Percentiles rank a stretch among this genome's conserved stretches.
Conservation (phyloP, 2,113 vertebrate species). For the Microcebus jonahi region DNA sequence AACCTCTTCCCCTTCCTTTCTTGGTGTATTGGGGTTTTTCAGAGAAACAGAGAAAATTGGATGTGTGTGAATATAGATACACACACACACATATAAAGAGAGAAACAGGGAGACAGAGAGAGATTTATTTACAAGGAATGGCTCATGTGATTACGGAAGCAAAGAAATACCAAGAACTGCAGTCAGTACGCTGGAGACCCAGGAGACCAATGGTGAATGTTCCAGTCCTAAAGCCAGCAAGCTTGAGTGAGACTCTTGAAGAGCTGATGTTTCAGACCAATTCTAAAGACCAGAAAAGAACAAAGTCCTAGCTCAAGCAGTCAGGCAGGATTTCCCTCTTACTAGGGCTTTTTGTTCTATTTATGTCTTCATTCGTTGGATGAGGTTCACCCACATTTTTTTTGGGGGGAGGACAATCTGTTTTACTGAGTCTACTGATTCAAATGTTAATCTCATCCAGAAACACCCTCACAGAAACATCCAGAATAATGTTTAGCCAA, state of each 20-base stretch:
- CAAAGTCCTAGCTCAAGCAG: background rate
- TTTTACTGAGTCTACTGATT: background rate
- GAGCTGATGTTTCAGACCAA: background rate
- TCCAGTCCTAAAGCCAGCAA: background rate
- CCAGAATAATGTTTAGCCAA: background rate
- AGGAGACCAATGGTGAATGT: background rate
- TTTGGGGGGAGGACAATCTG: background rate
- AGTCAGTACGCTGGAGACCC: background rate
- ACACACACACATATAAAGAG: too few species aligned
- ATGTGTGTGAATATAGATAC: background rate
- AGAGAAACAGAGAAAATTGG: background rate
- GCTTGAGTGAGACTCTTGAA: background rate
- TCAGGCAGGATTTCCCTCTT: background rate
- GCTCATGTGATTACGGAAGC: background rate
- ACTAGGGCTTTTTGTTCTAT: background rate
- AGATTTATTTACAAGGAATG: background rate
- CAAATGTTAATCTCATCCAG: background rate
- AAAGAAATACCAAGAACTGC: background rate
- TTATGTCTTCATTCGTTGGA: too few species aligned
- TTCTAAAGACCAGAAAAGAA: background rate
- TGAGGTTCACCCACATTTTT: background rate
- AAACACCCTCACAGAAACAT: background rate
- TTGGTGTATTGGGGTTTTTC: background rate
- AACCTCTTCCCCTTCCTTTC: background rate
- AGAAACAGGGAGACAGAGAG: background rate